Conservation (phyloP, 2,113 vertebrate species). For the Burhinus oedicnemus region DNA sequence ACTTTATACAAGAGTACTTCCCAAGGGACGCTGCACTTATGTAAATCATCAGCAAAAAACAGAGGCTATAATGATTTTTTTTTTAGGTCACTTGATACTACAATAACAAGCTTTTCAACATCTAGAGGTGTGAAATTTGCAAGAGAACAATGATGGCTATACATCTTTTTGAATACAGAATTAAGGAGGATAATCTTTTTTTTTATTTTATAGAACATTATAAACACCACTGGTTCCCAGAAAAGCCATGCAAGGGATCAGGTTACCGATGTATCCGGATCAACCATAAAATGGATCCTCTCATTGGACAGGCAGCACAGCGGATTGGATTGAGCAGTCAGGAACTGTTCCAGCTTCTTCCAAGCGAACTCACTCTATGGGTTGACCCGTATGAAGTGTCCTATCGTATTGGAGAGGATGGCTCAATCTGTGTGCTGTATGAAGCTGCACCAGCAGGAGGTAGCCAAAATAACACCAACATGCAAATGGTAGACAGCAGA, state of each 20-base stretch:
- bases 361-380: conserved; percentile 99
- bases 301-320: conserved; percentile 96
- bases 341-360: conserved; percentile 97
- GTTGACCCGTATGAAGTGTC: conserved; percentile 99
- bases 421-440: conserved; percentile 98
- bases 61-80: background rate
- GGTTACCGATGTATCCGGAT: conserved; percentile 99
- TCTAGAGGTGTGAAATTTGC: background rate
- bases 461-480: conserved; percentile 77
- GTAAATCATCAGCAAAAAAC: background rate
- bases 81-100: background rate
- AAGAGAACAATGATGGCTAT: background rate
- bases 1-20: background rate
- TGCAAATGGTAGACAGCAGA: conserved; percentile 93
- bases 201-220: conserved; percentile 88
- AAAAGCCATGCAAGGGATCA: conserved; percentile 96
- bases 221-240: conserved; percentile 99
- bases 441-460: conserved; percentile 87
- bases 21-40: fast-evolving
- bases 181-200: conserved; percentile 46
- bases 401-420: conserved; percentile 98
- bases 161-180: background rate
- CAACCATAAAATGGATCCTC: conserved; percentile 99
- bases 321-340: conserved; percentile 97
- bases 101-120: background rate